Evolutionary conservation across 1,140 invertebrate species (phyloP), one percentile per base, ranked within the genome.

Genomic region (Macrocentrus cingulum): DNA sequence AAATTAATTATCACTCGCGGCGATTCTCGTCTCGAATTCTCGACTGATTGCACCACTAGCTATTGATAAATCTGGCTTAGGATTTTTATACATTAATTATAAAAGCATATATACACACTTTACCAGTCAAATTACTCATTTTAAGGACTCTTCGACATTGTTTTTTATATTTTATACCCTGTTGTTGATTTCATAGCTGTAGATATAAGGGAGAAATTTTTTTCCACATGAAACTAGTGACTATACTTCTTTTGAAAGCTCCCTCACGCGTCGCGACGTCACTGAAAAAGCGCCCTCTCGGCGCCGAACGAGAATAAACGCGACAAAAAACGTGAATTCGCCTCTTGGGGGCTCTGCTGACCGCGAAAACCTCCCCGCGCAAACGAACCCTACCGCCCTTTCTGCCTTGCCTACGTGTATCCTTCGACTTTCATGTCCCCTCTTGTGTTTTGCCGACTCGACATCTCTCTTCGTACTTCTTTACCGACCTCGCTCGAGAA

Each of bases 261-360:
- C 36, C 56, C 54, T 37, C 9, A 45, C 53, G 36, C 48, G 56
- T 39, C 46, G 20, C 51, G 45, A 55, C 57, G 61, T 49, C 52
- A 50, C 25, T 34, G 42, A 66, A 69, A 68, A 71, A 69, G 67
- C 60, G 67, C 67, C 69, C 66, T 64, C 65, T 58, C 63, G 64
- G 63, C 63, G 65, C 64, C 66, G 50, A 19, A 41, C 49, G 44
- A 65, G 62, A 70, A 67, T 67, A 68, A 61, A 67, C 61, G 49
- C 62, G 56, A 65, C 62, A 70, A 71, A 71, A 70, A 66, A 67
- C 49, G 56, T 62, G 54, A 62, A 60, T 63, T 62, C 55, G 51
- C 52, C 61, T 52, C 59, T 59, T 56, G 62, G 63, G 61, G 60
- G 62, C 57, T 49, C 29, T 18, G 39, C 51, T 51, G n/a, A 55